Evolutionary conservation across 2,113 vertebrate genomes (phyloP).

Genomic region (Dicerorhinus sumatrensis): DNA sequence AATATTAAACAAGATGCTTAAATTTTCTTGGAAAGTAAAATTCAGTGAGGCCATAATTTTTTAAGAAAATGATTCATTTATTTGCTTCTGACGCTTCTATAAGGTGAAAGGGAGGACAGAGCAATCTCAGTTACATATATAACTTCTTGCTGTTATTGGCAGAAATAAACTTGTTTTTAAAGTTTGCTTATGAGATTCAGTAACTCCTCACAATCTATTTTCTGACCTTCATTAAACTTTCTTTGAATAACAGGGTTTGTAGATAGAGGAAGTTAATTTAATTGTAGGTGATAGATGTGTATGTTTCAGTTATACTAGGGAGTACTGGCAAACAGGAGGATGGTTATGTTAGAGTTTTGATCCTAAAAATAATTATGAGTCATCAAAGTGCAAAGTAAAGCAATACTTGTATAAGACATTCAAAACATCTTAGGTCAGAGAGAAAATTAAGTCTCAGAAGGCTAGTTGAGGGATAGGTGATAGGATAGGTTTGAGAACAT

Average conservation of each 20-base stretch:
- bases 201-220: slow-evolving; percentile 26
- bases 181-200: slow-evolving; percentile 3
- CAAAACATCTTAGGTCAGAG: slow-evolving; percentile 67
- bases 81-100: neutral
- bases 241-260: slow-evolving; percentile 31
- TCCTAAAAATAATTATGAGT: slow-evolving; percentile 79
- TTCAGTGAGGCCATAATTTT: neutral
- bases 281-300: neutral
- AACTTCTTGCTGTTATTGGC: neutral
- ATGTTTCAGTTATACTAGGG: neutral
- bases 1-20: neutral
- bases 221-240: slow-evolving; percentile 41
- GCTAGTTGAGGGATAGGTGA: neutral
- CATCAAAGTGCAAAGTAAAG: slow-evolving; percentile 66
- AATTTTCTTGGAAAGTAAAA: neutral
- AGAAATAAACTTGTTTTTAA: slow-evolving; percentile 28
- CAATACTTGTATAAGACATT: slow-evolving; percentile 66
- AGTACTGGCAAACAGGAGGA: neutral
- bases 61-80: neutral
- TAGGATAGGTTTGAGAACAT: slow-evolving; percentile 25
- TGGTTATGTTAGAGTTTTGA: slow-evolving; percentile 49
- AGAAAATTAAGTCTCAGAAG: slow-evolving; percentile 47
- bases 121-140: neutral
- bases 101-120: neutral
- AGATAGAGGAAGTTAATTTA: slow-evolving; percentile 27